phyloP scores from a whole-genome alignment of 2,888 invertebrate species.

The Netelia inedita region DNA sequence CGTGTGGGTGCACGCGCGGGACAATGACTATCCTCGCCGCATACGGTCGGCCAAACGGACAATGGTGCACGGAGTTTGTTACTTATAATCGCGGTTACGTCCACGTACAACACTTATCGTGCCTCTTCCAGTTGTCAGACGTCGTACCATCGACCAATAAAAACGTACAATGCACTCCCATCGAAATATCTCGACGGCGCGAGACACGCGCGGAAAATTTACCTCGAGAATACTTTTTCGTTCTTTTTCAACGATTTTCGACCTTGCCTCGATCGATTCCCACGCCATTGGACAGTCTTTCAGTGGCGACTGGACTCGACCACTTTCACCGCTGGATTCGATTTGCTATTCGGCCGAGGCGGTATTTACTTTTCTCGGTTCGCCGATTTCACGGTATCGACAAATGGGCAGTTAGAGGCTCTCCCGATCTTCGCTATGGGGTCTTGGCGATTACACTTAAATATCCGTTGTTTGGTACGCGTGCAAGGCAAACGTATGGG shows the following conservation, averaged over 20 bases:
- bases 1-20: conserved; percentile 23
- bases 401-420: neutral
- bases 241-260: neutral
- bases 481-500: neutral
- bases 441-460: neutral
- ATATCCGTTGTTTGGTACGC: conserved; percentile 12
- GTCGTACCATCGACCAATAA: conserved; percentile 24
- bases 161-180: conserved; percentile 18
- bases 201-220: conserved; percentile 13
- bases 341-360: neutral
- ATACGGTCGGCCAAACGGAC: conserved; percentile 50
- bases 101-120: conserved; percentile 41
- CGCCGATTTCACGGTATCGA: neutral
- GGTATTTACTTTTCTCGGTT: conserved; percentile 3
- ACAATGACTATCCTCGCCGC: conserved; percentile 61
- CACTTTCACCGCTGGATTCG: neutral
- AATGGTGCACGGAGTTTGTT: conserved; percentile 50
- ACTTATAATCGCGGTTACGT: conserved; percentile 55
- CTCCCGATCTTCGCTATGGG: neutral
- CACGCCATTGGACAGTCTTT: conserved; percentile 29
- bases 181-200: conserved; percentile 10
- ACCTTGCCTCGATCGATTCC: conserved; percentile 20
- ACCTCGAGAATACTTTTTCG: conserved; percentile 14
- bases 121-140: conserved; percentile 53
- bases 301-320: conserved; percentile 6